phyloP scores from a whole-genome alignment of 1,140 invertebrate species.

The Brachionus rotundiformis region DNA sequence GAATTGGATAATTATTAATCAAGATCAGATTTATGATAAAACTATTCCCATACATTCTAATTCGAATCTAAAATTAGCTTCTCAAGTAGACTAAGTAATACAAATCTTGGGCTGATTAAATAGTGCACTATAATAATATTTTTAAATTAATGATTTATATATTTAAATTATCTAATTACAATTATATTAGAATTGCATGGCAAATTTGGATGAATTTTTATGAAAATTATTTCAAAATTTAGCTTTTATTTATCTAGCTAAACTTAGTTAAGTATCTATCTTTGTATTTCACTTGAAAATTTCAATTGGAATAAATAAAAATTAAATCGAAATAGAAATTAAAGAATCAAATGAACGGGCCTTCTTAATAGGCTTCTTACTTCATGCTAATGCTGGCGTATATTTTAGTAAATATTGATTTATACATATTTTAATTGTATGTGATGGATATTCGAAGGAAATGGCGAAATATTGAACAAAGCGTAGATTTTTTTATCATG shows the following conservation, averaged over 20 bases:
- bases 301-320: slow-evolving; percentile 6
- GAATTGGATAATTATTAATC: slow-evolving; percentile 11
- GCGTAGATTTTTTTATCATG: background rate
- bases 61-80: background rate
- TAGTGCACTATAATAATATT: slow-evolving; percentile 9
- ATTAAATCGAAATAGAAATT: slow-evolving; percentile 4
- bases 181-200: slow-evolving; percentile 5
- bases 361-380: background rate
- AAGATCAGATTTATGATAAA: slow-evolving; percentile 15
- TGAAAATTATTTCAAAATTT: slow-evolving; percentile 8
- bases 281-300: slow-evolving; percentile 10
- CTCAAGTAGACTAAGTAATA: background rate
- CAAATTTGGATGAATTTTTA: background rate
- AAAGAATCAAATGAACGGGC: slow-evolving; percentile 6
- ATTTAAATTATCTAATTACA: slow-evolving; percentile 22
- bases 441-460: background rate
- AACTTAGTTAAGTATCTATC: background rate
- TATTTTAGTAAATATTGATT: background rate
- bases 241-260: background rate
- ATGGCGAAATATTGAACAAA: background rate
- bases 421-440: background rate
- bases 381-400: background rate
- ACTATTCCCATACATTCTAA: background rate
- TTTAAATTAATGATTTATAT: slow-evolving; percentile 21
- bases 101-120: background rate